phyloP scores from a whole-genome alignment of 1,140 invertebrate species.

The Pinna nobilis region DNA sequence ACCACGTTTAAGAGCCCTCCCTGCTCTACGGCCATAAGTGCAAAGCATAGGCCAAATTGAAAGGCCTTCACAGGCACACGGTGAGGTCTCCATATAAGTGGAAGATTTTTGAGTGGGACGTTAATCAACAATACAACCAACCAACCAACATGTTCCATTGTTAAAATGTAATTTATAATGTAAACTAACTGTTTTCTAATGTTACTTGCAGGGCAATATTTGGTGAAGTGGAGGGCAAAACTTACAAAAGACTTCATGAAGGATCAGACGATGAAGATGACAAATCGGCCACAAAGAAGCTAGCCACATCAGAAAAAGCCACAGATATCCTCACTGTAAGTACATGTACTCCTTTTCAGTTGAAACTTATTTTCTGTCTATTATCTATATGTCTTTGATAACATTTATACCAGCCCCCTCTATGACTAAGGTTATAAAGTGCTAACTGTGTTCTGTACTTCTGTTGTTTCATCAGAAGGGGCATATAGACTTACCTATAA shows the following conservation, averaged over 20 bases:
- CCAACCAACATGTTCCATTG: background rate
- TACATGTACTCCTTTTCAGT: background rate
- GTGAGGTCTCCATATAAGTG: background rate
- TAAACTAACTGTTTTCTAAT: constrained; percentile 20
- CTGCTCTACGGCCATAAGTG: background rate
- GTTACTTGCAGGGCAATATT: constrained; percentile 69
- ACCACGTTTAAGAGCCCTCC: too few species aligned
- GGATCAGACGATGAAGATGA: constrained; percentile 67
- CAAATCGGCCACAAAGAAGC: constrained; percentile 46
- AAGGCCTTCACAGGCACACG: background rate
- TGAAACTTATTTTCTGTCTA: background rate
- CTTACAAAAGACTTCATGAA: constrained; percentile 65
- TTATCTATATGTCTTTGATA: background rate
- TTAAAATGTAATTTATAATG: constrained; percentile 4
- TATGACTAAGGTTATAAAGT: background rate
- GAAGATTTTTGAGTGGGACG: background rate
- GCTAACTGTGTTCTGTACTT: background rate
- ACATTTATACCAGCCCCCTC: background rate
- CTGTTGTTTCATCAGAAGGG: background rate
- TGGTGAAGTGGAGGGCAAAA: constrained; percentile 61
- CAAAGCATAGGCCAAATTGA: background rate
- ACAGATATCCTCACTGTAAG: constrained; percentile 62
- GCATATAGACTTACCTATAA: background rate
- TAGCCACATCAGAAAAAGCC: constrained; percentile 39
- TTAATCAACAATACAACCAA: background rate